Evolutionary conservation across 2,888 invertebrate genomes (phyloP).

Genomic region (Steinernema carpocapsae): DNA sequence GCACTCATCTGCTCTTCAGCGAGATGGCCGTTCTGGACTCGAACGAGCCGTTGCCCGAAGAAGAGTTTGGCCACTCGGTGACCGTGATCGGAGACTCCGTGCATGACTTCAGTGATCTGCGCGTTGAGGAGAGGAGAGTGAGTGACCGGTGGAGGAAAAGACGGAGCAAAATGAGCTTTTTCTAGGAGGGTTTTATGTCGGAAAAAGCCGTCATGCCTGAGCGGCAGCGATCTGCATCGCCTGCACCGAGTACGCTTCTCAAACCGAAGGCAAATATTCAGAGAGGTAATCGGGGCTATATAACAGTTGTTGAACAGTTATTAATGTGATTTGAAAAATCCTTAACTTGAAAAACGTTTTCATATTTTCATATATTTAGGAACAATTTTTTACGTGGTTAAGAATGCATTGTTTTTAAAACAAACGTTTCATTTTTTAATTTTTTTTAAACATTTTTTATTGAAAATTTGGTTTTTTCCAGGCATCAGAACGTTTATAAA

Average conservation of each 20-base stretch:
- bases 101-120: background rate
- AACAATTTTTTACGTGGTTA: too few relatives aligned
- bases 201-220: background rate
- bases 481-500: too few relatives aligned
- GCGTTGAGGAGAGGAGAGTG: background rate
- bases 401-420: too few relatives aligned
- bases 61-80: background rate
- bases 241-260: background rate
- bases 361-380: too few relatives aligned
- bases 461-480: background rate
- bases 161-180: background rate
- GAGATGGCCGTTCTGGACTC: background rate
- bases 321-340: too few relatives aligned
- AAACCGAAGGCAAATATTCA: background rate
- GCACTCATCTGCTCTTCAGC: constrained; percentile 16
- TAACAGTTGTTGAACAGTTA: background rate
- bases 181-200: constrained; percentile 13
- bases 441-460: too few relatives aligned
- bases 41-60: background rate
- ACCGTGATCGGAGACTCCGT: background rate
- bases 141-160: background rate
- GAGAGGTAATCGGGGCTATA: background rate
- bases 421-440: too few relatives aligned
- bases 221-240: constrained; percentile 6
- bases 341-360: too few relatives aligned